These are phyloP conservation scores for Ctenosaura bakeri DNA, from an alignment of 2,797 vertebrate genomes.

Conservation along the genomic window DNA sequence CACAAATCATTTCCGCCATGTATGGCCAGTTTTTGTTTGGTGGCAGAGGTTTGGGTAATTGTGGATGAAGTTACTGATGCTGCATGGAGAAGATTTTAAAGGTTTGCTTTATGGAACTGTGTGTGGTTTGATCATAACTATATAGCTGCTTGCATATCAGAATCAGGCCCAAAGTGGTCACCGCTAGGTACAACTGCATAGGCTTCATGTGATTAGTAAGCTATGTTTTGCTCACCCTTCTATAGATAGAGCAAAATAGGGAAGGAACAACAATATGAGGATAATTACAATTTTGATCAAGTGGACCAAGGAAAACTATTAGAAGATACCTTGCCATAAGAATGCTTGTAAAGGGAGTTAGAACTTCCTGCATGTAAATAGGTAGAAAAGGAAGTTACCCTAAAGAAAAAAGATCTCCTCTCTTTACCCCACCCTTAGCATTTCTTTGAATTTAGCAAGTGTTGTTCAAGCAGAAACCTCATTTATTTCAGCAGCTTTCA, in stretches of 20 bases:
- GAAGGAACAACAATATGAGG: background rate
- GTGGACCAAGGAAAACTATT: background rate
- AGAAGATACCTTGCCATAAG: background rate
- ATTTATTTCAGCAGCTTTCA: slow-evolving; percentile 18
- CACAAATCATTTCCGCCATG: background rate
- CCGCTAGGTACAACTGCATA: too few relatives aligned
- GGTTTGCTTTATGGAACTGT: background rate
- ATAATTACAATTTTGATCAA: background rate
- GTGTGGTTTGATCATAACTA: too few relatives aligned
- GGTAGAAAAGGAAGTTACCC: background rate
- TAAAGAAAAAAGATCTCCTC: too few relatives aligned
- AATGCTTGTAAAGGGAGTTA: background rate
- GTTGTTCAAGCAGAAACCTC: slow-evolving; percentile 6
- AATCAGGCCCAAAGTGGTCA: too few relatives aligned
- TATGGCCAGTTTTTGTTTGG: background rate
- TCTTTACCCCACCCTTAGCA: too few relatives aligned
- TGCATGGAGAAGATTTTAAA: background rate
- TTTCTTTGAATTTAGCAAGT: background rate
- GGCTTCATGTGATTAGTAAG: background rate
- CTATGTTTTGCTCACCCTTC: background rate
- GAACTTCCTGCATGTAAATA: background rate
- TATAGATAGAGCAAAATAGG: background rate
- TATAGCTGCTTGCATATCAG: too few relatives aligned
- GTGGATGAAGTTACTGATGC: background rate
- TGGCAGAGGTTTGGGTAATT: background rate